Evolutionary conservation across 2,888 invertebrate genomes (phyloP).

Genomic region (Stenodema calcarata): DNA sequence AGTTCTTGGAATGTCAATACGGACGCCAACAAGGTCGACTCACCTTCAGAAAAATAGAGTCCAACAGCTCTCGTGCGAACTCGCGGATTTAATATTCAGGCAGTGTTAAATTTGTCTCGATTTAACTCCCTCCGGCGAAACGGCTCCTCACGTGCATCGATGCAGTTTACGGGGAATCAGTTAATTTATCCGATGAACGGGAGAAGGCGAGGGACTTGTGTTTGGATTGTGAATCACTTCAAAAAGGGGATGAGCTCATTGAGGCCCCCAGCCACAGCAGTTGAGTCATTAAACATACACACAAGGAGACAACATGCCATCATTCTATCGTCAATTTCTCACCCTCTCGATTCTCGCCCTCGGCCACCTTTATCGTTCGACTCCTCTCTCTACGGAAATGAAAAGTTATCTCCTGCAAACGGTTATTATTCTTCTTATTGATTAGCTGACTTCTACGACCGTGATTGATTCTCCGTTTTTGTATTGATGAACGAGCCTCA

Average conservation of each 20-base stretch:
- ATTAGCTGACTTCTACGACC: background rate
- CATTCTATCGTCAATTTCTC: constrained; percentile 19
- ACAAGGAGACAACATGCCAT: constrained; percentile 18
- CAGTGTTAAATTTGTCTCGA: too few relatives aligned
- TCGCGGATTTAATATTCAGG: too few relatives aligned
- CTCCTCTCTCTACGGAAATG: background rate
- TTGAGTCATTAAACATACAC: constrained; percentile 33
- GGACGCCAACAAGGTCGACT: too few relatives aligned
- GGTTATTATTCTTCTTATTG: background rate
- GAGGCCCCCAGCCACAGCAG: background rate
- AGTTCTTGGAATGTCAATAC: too few relatives aligned
- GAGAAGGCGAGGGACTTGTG: background rate
- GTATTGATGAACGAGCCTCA: too few relatives aligned
- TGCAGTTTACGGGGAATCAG: background rate
- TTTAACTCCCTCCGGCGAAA: too few relatives aligned
- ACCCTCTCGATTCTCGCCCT: background rate
- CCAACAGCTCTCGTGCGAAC: too few relatives aligned
- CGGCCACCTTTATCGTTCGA: background rate
- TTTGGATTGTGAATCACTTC: constrained; percentile 24
- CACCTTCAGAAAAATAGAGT: too few relatives aligned
- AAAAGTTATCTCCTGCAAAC: background rate
- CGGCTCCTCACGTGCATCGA: background rate
- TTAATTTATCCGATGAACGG: constrained; percentile 3
- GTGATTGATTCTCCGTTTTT: too few relatives aligned
- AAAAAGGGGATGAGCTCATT: background rate